Evolutionary conservation across 2,797 vertebrate genomes (phyloP).

Genomic region (Mormyrus hasselquistii): DNA sequence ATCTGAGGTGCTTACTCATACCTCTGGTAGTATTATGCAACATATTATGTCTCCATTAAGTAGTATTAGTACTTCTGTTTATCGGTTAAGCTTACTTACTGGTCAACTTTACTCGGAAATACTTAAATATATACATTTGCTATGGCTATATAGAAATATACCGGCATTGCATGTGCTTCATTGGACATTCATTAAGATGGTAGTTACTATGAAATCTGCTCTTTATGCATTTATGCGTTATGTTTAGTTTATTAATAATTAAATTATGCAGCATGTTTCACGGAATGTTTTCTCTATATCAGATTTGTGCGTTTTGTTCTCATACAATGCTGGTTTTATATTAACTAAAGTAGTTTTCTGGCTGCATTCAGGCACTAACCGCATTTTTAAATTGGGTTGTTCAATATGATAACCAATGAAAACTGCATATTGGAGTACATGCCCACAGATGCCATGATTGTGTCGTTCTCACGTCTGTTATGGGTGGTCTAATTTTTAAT

Average conservation of each 20-base stretch:
- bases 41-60: background rate
- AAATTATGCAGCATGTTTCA: background rate
- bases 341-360: background rate
- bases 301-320: background rate
- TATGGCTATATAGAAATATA: background rate
- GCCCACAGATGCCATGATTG: background rate
- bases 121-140: background rate
- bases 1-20: background rate
- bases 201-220: background rate
- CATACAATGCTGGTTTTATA: background rate
- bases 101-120: background rate
- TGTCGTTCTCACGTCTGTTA: background rate
- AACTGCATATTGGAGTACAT: background rate
- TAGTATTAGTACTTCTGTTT: background rate
- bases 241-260: background rate
- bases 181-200: background rate
- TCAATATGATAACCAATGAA: background rate
- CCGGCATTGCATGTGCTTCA: background rate
- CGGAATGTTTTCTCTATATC: background rate
- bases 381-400: background rate
- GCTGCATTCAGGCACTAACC: background rate
- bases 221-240: background rate
- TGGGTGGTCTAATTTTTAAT: background rate
- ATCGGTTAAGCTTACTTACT: background rate
- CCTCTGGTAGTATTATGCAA: background rate